Evolutionary conservation across 2,888 invertebrate species (phyloP), one percentile per base, ranked within the genome.

Genomic region (Drosophila anomelani): DNA sequence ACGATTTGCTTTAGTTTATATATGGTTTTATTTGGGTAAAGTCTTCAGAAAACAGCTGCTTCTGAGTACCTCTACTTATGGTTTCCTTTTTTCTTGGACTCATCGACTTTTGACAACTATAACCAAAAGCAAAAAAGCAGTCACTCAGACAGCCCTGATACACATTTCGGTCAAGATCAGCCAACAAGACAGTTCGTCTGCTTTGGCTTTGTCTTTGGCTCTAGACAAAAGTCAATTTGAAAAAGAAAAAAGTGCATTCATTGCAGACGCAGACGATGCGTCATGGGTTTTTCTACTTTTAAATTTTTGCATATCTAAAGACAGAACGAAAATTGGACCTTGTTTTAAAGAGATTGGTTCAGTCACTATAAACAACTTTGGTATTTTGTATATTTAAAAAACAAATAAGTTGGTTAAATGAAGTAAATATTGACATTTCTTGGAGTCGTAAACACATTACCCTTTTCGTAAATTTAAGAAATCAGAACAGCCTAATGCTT

Each of bases 231-330:
- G 63, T 72, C 68, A 41, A 66, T 66, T 64, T 66, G 41, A 29
- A 58, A 34, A 51, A 64, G 70, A 47, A 47, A 47, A 67, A 83
- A 71, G 58, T 78, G 88, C 78, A 78, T 85, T 88, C 80, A 83
- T 80, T 85, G 86, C 82, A 83, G 73, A 85, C 84, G 74, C 76
- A 83, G 82, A 88, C 83, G 84, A 84, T 86, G 86, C 86, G 83
- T 88, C 86, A 83, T 83, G 81, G 84, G 51, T 38, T 74, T 78
- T 77, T 75, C 69, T 47, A 57, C 41, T 20, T 17, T 15, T 26
- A 53, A 46, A 53, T 12, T 26, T 36, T 17, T 39, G 46, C 36
- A 41, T 69, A 51, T 51, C 3, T 34, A 13, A 8, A 32, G 2
- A 32, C 7, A 29, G n/a, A 47, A n/a, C 2, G n/a, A 47, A 29